Base-by-base conservation (phyloP, 1,140 invertebrate genomes). In the Amyelois transitella region DNA sequence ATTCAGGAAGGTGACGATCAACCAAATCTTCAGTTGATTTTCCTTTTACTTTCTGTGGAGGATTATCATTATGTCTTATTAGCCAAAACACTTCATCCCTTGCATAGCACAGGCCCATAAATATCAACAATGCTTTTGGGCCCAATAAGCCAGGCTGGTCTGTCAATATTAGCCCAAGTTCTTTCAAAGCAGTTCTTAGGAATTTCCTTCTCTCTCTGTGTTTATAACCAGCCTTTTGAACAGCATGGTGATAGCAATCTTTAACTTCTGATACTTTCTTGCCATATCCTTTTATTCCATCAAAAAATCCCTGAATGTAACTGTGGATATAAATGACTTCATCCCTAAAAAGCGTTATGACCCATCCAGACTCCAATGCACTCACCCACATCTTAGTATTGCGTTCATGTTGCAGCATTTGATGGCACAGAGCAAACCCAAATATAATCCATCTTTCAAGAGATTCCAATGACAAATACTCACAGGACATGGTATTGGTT, bases 31-130 rank as follows among this genome's bases (percentile, higher is more conserved):
- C 96, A 20, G 94, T 91, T 19, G 93, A 91, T 86, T 96, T 95
- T 49, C 94, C 93, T 89, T 97, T 96, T 62, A 91, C 92, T 90
- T 94, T 96, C 79, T 92, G 93, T 64, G 93, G 92, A 18, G 96
- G 97, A 90, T 99, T 99, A 68, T 98, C 97, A 78, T 96, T 95
- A 87, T 99, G 99, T 47, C 98, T 91, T 2, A 99, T 81, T 8
- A 99, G 90, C 99, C 99, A 99, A 47, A 96, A 91, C 17, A 99
- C 95, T 90, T 99, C 98, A 91, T 99, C 98, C 73, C 98, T 91
- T 0, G 97, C 94, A 86, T 97, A 95, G 62, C 96, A 97, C 1
- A 99, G 86, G 0, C 96, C 98, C 91, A 99, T 99, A 75, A 99
- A 96, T 62, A 99, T 96, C 70, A 98, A 93, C 24, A 99, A 89